Evolutionary conservation across 2,797 vertebrate species (phyloP), one percentile per base, ranked within the genome.

Genomic region (Neoniphon sammara): DNA sequence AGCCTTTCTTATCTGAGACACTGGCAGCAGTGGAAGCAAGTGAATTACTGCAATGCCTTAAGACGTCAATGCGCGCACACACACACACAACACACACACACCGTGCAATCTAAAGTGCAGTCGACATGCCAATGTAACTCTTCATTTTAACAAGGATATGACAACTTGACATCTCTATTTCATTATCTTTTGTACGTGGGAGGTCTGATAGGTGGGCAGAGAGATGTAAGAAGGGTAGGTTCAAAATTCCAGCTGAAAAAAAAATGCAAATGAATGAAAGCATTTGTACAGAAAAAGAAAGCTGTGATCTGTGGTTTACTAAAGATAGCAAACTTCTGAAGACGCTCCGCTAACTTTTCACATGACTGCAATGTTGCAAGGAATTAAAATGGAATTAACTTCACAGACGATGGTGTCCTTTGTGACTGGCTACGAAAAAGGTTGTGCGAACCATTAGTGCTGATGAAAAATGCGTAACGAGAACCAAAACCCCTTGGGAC

Each of bases 361-460:
- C 50, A n/a, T 81, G 54, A 82, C 58, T 59, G 49, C 50, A 73
- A 67, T n/a, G 21, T n/a, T 53, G 53, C 27, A 20, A 56, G 60
- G 64, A 58, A 31, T 58, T 64, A 65, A 79, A 82, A 88, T 14
- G 44, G 57, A 86, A 84, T 77, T 70, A 72, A 78, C 77, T 60
- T 74, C 60, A 78, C 68, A 82, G 56, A 52, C 5, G n/a, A 49
- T 18, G n/a, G 30, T 20, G 52, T 27, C 47, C 60, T 66, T 70
- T 81, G 67, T 71, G 66, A 36, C 47, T 61, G 63, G 30, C 42
- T 50, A 63, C 11, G 74, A 55, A 80, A 61, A 70, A 79, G 61
- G 77, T 80, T 76, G 62, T 73, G 75, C 50, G 58, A 57, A 72
- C 85, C 69, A 81, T 83, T 79, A 72, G 61, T 57, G 47, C 10